These are phyloP conservation scores for Bothrops jararaca DNA, from an alignment of 2,113 vertebrate species.

Conservation along the genomic window DNA sequence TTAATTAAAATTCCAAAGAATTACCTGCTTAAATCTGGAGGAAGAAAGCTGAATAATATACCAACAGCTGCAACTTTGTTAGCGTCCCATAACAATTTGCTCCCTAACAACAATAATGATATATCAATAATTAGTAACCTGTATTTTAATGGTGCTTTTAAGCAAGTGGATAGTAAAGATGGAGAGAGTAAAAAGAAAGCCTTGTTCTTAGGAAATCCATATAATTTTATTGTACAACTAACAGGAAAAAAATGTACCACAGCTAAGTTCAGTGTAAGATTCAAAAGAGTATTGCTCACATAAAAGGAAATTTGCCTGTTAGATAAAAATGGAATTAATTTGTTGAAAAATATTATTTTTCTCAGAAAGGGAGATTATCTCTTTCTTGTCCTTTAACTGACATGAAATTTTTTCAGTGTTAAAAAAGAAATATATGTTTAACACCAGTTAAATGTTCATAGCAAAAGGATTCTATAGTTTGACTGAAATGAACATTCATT, in stretches of 20 bases:
- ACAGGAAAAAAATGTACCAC: constrained; percentile 39
- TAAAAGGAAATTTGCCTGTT: not conserved
- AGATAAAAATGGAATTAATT: constrained; percentile 17
- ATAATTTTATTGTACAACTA: constrained; percentile 60
- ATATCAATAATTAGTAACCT: constrained; percentile 68
- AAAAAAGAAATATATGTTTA: not conserved
- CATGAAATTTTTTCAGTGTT: constrained; percentile 11
- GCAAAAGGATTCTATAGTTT: not conserved
- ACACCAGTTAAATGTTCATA: not conserved
- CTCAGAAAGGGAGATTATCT: constrained; percentile 46
- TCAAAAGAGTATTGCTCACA: constrained; percentile 25
- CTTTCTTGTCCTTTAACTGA: not conserved
- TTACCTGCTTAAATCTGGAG: constrained; percentile 63
- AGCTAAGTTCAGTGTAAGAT: constrained; percentile 44
- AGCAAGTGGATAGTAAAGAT: constrained; percentile 67
- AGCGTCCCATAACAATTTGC: constrained; percentile 48
- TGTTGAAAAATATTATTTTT: constrained; percentile 49
- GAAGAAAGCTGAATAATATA: constrained; percentile 68
- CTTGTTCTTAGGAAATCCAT: constrained; percentile 65
- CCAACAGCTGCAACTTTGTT: constrained; percentile 56
- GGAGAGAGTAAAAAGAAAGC: constrained; percentile 70
- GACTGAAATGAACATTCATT: not conserved
- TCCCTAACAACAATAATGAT: constrained; percentile 67
- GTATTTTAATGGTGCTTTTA: constrained; percentile 72
- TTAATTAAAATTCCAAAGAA: constrained; percentile 65